Conservation (phyloP, 2,113 vertebrate genomes). For the Ageneiosus marmoratus region DNA sequence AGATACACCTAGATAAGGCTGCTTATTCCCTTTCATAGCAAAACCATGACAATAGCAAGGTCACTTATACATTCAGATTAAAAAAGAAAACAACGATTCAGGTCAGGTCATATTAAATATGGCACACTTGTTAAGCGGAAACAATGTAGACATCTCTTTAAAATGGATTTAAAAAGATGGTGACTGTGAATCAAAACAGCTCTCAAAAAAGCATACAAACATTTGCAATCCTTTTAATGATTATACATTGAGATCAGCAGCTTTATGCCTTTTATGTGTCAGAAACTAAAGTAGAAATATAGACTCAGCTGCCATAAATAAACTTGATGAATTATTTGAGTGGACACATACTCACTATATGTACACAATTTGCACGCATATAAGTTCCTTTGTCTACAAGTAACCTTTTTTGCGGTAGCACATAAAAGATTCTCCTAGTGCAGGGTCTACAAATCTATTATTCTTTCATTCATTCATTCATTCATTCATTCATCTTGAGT, state of each 20-base stretch:
- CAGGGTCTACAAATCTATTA: not conserved
- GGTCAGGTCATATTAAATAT: conserved; percentile 42
- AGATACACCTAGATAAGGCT: conserved; percentile 45
- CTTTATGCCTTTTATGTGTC: not conserved
- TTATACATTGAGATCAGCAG: not conserved
- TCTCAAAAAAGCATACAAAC: not conserved
- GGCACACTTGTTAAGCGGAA: conserved; percentile 23
- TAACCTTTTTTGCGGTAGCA: not conserved
- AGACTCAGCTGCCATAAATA: not conserved
- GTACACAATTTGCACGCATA: not conserved
- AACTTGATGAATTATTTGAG: not conserved
- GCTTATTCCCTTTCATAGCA: conserved; percentile 39
- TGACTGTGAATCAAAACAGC: not conserved
- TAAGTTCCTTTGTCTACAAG: not conserved
- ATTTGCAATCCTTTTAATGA: not conserved
- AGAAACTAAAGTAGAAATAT: not conserved
- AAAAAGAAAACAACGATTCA: conserved; percentile 11
- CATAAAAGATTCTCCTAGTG: not conserved
- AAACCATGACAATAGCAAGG: conserved; percentile 40
- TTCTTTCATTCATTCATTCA: not conserved
- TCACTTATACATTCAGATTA: conserved; percentile 45
- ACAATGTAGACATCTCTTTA: conserved; percentile 25
- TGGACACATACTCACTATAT: not conserved
- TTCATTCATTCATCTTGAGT: not conserved
- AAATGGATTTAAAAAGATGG: conserved; percentile 6